Base-by-base conservation (phyloP, 2,888 invertebrate species). In the Eupeodes latifasciatus region DNA sequence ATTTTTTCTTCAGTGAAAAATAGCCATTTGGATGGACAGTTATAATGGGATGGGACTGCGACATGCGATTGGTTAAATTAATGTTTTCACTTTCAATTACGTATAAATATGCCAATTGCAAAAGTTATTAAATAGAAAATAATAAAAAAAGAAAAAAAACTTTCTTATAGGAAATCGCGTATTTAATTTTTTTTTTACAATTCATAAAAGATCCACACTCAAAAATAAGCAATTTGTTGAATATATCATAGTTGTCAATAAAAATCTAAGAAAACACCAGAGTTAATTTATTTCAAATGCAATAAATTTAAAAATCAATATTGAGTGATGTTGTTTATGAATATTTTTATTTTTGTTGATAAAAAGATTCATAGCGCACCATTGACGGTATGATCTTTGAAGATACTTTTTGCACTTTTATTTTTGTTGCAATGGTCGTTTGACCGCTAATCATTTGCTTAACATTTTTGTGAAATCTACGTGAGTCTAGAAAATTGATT, bases 41-140 rank as follows among this genome's bases (percentile, higher is more conserved):
- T 69, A 36, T 44, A 72, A 55, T 72, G 71, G 34, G 71, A 72
- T 72, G 71, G 27, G 57, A 44, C 57, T 57, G 9, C n/a, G 72
- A 59, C 72, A 53, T 53, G 81, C 62, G 69, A 80, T 69, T 55
- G 59, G 36, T 12, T 72, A 53, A 81, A 77, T 77, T 77, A 81
- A 66, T 72, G 77, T 66, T 85, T 85, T 85, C 81, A 77, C 85
- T 85, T 81, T 72, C 66, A 76, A 71, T 81, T 81, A 51, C 57
- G 27, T 7, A 14, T 59, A 36, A 64, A 57, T 47, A 66, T 66
- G 47, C 34, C 47, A n/a, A 19, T 27, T 27, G 34, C 47, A 49
- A 49, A 66, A 66, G 47, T 53, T 57, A 7, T 57, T 57, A 2
- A 67, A 10, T 47, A 64, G 61, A 11, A 44, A 44, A 64, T 10